Conservation (phyloP, 2,797 vertebrate genomes). For the Anguilla pacifica region DNA sequence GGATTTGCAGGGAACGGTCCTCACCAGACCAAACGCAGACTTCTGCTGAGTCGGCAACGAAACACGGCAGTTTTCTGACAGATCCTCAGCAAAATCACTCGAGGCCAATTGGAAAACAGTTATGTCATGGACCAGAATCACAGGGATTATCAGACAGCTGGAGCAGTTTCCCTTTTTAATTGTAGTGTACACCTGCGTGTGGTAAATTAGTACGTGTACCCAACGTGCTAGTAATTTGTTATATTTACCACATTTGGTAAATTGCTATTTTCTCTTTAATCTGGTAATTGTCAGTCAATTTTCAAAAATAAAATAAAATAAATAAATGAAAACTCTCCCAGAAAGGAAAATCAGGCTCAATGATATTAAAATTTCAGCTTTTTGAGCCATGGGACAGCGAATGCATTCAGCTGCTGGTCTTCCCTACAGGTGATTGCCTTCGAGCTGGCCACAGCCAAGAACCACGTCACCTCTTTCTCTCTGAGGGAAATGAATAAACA, state of each 20-base stretch:
- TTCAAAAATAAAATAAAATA: neutral
- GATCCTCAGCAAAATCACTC: neutral
- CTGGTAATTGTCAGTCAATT: neutral
- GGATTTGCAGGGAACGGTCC: neutral
- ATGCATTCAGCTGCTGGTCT: neutral
- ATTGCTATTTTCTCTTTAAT: neutral
- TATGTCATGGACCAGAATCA: constrained; percentile 7
- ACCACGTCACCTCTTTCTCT: constrained; percentile 8
- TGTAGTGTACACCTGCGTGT: neutral
- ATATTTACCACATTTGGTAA: neutral
- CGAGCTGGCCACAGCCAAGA: neutral
- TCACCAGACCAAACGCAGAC: neutral
- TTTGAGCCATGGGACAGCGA: neutral
- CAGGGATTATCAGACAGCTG: neutral
- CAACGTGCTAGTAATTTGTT: neutral
- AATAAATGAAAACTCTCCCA: constrained; percentile 2
- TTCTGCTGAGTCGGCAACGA: neutral
- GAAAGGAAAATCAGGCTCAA: neutral
- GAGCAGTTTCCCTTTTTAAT: neutral
- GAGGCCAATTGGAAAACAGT: constrained; percentile 1
- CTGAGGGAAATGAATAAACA: constrained; percentile 12
- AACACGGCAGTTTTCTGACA: neutral
- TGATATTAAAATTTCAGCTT: neutral
- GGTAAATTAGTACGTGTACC: neutral
- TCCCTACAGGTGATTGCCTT: neutral